These are phyloP conservation scores for Xyrichtys novacula DNA, from an alignment of 2,797 vertebrate genomes.

Conservation along the genomic window DNA sequence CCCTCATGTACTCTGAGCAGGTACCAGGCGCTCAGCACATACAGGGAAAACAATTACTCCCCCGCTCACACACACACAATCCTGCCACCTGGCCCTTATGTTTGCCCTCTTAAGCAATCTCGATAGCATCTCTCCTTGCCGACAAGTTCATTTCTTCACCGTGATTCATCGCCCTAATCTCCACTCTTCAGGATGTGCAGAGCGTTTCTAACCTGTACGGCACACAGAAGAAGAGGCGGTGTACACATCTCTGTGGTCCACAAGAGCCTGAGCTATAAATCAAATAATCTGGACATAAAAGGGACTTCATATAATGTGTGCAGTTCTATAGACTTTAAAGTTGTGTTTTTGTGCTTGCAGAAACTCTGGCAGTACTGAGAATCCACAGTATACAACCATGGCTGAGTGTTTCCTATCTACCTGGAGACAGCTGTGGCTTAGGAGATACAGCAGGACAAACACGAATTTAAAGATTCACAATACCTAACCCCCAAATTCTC, in stretches of 20 bases:
- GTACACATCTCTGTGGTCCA: background rate
- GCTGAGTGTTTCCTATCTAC: background rate
- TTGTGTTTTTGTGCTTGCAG: conserved; percentile 29
- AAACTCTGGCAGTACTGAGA: background rate
- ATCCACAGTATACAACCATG: conserved; percentile 10
- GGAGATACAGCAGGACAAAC: background rate
- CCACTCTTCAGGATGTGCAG: conserved; percentile 47
- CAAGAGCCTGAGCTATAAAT: conserved; percentile 20
- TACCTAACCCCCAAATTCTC: background rate
- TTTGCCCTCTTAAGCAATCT: conserved; percentile 63
- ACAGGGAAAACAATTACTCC: conserved; percentile 54
- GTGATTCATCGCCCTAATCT: conserved; percentile 72
- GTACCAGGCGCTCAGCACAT: conserved; percentile 20
- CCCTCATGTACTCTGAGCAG: conserved; percentile 29
- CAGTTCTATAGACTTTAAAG: conserved; percentile 17
- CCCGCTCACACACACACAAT: no score
- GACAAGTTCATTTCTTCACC: conserved; percentile 64
- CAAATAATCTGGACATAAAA: conserved; percentile 19
- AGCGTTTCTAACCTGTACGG: conserved; percentile 32
- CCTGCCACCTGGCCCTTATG: conserved; percentile 16
- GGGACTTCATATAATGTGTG: conserved; percentile 18
- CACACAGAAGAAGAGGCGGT: conserved; percentile 5
- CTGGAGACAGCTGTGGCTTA: background rate
- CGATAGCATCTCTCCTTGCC: conserved; percentile 67
- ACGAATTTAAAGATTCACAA: background rate